phyloP scores from a whole-genome alignment of 2,113 vertebrate genomes.

The Alligator mississippiensis region DNA sequence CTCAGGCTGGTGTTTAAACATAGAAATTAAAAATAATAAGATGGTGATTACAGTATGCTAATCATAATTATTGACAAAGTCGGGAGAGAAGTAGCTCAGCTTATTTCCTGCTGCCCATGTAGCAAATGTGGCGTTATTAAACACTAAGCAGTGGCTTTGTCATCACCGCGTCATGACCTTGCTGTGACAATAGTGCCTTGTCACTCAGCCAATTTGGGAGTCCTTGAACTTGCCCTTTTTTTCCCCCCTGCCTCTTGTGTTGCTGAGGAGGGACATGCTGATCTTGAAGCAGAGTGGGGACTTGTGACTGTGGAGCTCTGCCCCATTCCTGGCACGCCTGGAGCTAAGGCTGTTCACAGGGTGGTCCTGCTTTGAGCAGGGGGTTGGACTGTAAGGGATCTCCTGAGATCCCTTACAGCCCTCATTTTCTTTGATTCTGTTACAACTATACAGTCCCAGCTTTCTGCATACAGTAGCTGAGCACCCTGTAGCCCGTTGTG shows the following conservation, averaged over 20 bases:
- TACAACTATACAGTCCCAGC: background rate
- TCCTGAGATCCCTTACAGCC: too few relatives aligned
- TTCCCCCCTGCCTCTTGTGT: fast-evolving
- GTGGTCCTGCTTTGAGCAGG: too few relatives aligned
- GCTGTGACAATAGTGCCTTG: background rate
- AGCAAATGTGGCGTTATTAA: background rate
- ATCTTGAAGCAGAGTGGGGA: background rate
- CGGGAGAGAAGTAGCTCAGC: background rate
- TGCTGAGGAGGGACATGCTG: fast-evolving
- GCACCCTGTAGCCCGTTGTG: fast-evolving
- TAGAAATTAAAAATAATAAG: background rate
- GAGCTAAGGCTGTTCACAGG: background rate
- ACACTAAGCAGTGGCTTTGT: background rate
- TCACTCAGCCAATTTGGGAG: fast-evolving
- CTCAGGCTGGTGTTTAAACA: fast-evolving
- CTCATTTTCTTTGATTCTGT: too few relatives aligned
- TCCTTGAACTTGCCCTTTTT: background rate
- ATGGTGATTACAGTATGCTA: fast-evolving
- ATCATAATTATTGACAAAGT: background rate
- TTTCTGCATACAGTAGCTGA: background rate
- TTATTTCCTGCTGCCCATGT: fast-evolving
- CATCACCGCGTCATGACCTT: background rate
- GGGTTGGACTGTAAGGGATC: too few relatives aligned
- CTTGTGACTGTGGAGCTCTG: background rate
- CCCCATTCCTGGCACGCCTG: background rate